Conservation (phyloP, 2,888 invertebrate genomes). For the Nemotelus pantherinus region DNA sequence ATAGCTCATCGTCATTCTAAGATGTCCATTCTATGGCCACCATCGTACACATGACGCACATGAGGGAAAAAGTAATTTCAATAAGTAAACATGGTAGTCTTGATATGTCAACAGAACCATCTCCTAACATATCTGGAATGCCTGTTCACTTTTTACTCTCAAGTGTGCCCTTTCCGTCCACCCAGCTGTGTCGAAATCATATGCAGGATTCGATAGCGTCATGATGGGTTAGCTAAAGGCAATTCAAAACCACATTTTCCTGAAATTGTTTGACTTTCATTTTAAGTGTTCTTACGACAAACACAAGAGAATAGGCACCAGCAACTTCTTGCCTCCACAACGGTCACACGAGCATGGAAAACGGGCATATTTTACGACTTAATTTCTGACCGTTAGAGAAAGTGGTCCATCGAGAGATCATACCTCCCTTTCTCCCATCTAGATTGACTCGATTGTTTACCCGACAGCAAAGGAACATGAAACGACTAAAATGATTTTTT, state of each 20-base stretch:
- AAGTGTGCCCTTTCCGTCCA: not conserved
- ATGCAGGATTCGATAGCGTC: no score
- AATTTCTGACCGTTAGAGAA: slow-evolving; percentile 31
- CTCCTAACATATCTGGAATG: no score
- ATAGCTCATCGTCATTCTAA: no score
- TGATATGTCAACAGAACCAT: slow-evolving; percentile 39
- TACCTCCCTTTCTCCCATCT: not conserved
- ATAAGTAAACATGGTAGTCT: slow-evolving; percentile 38
- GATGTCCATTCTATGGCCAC: not conserved
- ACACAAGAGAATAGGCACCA: no score
- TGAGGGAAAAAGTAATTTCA: slow-evolving; percentile 38
- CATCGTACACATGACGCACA: slow-evolving; percentile 23
- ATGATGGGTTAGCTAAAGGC: slow-evolving; percentile 25
- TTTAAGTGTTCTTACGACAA: slow-evolving; percentile 9
- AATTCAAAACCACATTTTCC: slow-evolving; percentile 19
- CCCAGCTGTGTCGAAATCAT: not conserved
- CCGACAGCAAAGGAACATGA: not conserved
- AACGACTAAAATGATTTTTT: not conserved
- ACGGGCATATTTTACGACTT: slow-evolving; percentile 21
- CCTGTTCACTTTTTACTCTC: not conserved
- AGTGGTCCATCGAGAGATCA: slow-evolving; percentile 8
- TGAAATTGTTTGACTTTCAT: slow-evolving; percentile 34
- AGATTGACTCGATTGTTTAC: not conserved
- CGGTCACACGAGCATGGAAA: not conserved
- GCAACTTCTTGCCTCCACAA: not conserved